These are phyloP conservation scores for Panonychus citri DNA, from an alignment of 1,140 invertebrate species.

Conservation along the genomic window DNA sequence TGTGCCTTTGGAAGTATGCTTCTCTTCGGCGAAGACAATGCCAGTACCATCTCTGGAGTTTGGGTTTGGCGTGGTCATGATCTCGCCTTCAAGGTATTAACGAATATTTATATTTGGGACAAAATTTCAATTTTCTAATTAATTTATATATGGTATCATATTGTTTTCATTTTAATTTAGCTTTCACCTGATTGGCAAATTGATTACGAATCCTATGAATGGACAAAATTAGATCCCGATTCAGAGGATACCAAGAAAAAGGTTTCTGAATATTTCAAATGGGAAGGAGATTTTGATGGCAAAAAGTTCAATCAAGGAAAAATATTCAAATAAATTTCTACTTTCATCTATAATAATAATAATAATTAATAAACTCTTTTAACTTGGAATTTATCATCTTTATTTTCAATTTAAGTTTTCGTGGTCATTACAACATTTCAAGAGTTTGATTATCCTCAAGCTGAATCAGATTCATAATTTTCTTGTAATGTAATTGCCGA, in stretches of 20 bases:
- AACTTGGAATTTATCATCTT: no score
- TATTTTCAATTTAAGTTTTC: neutral
- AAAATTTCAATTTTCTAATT: conserved; percentile 26
- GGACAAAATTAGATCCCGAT: conserved; percentile 76
- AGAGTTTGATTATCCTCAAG: no score
- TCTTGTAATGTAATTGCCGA: no score
- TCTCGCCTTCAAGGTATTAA: conserved; percentile 47
- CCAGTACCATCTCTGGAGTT: conserved; percentile 79
- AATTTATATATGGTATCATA: conserved; percentile 19
- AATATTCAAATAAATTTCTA: conserved; percentile 73
- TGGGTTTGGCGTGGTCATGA: conserved; percentile 93
- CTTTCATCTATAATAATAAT: neutral
- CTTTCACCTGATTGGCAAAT: conserved; percentile 75
- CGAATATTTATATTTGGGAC: neutral
- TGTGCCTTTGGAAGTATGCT: conserved; percentile 77
- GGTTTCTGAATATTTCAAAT: conserved; percentile 75
- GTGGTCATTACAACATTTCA: no score
- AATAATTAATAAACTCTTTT: neutral
- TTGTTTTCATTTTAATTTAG: conserved; percentile 14
- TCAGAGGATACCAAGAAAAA: conserved; percentile 62
- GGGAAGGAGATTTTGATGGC: conserved; percentile 61
- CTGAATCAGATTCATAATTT: no score
- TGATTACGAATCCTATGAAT: conserved; percentile 88
- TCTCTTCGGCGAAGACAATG: conserved; percentile 74
- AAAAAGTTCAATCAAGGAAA: conserved; percentile 94